Conservation (phyloP, 1,140 invertebrate genomes). For the Eciton burchellii region DNA sequence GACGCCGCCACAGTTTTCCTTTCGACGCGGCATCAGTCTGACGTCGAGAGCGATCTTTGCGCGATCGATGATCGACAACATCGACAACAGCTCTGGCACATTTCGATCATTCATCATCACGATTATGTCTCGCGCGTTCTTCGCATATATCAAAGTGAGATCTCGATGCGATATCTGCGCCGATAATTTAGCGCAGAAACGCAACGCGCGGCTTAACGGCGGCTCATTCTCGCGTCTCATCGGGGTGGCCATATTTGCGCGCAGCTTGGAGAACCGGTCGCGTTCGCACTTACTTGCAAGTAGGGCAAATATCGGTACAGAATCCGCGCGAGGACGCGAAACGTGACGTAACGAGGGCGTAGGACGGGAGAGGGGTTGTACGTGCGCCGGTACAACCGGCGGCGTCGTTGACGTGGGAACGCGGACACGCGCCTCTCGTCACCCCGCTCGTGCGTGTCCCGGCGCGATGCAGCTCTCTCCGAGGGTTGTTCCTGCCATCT, state of each 20-base stretch:
- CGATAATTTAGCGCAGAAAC: background rate
- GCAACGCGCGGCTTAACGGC: conserved; percentile 6
- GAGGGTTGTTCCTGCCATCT: conserved; percentile 58
- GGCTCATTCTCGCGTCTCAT: too few relatives aligned
- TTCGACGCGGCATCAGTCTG: too few relatives aligned
- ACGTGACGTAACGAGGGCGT: conserved; percentile 64
- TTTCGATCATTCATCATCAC: too few relatives aligned
- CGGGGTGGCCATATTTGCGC: conserved; percentile 52
- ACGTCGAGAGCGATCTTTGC: too few relatives aligned
- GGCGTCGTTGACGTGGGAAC: conserved; percentile 72
- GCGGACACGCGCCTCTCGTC: conserved; percentile 56
- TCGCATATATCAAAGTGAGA: background rate
- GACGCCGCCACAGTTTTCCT: too few relatives aligned
- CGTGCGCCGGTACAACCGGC: conserved; percentile 51
- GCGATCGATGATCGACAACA: too few relatives aligned
- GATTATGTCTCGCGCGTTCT: too few relatives aligned
- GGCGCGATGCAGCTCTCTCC: conserved; percentile 35
- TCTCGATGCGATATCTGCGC: background rate
- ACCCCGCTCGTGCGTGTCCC: conserved; percentile 48
- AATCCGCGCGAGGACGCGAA: conserved; percentile 62
- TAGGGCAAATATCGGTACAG: conserved; percentile 70
- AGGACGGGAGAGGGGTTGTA: conserved; percentile 50
- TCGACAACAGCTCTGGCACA: too few relatives aligned
- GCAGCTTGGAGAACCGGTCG: conserved; percentile 50
- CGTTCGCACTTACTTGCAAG: conserved; percentile 37